These are phyloP conservation scores for Eucera pruinosa DNA, from an alignment of 2,888 invertebrate species.

Conservation along the genomic window DNA sequence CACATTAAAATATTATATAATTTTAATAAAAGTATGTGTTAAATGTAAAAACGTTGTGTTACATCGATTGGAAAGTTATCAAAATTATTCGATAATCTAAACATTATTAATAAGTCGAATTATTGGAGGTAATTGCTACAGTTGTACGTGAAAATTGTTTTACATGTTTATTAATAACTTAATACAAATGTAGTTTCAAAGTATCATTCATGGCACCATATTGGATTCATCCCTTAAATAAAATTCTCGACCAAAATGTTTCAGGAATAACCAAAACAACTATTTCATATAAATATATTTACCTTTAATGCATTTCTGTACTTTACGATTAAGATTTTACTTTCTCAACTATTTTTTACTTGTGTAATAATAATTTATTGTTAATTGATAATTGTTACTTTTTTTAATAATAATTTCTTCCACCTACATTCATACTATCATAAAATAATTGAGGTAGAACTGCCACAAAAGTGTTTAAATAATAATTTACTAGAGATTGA, in stretches of 20 bases:
- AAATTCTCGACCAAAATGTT: conserved; percentile 7
- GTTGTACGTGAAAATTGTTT: neutral
- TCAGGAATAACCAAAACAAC: neutral
- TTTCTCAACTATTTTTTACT: neutral
- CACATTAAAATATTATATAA: neutral
- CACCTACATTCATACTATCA: neutral
- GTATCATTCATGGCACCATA: conserved; percentile 1
- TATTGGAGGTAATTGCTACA: conserved; percentile 19
- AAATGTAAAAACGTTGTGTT: conserved; percentile 14
- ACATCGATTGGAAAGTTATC: neutral
- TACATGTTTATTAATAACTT: conserved; percentile 18
- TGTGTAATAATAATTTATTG: neutral
- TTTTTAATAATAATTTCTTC: neutral
- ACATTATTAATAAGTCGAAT: conserved; percentile 11
- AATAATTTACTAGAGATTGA: no score
- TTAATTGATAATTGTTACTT: no score
- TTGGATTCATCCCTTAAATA: conserved; percentile 46
- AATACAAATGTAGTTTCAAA: conserved; percentile 9
- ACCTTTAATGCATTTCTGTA: neutral
- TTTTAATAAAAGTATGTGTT: conserved; percentile 5
- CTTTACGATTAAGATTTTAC: neutral
- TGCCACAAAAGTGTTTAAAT: conserved; percentile 1
- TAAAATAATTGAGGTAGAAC: conserved; percentile 6
- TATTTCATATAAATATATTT: neutral
- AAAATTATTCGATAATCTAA: conserved; percentile 20